Evolutionary conservation across 1,140 invertebrate species (phyloP).

Genomic region (Bombus haemorrhoidalis): DNA sequence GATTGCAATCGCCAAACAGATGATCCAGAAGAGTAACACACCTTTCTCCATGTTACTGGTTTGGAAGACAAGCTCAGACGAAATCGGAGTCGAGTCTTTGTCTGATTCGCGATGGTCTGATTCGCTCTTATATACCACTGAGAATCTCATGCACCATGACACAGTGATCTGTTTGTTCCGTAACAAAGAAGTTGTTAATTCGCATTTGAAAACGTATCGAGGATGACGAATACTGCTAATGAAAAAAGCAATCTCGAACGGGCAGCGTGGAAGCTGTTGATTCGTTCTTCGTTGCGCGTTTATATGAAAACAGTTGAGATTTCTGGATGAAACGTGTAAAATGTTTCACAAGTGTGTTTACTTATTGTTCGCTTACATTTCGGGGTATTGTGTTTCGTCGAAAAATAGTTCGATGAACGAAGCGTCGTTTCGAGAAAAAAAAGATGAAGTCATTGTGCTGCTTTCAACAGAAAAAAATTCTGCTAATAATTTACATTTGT

Average conservation of each 20-base stretch:
- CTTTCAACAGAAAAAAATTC: neutral
- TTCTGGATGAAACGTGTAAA: neutral
- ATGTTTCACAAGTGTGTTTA: neutral
- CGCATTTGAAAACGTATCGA: conserved; percentile 22
- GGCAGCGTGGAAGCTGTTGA: neutral
- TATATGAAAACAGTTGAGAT: conserved; percentile 1
- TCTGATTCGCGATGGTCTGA: conserved; percentile 22
- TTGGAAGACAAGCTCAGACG: conserved; percentile 11
- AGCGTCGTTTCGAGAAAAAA: neutral
- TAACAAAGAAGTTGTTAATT: conserved; percentile 46
- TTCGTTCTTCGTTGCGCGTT: conserved; percentile 9
- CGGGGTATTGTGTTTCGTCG: neutral
- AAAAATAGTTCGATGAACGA: neutral
- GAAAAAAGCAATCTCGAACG: conserved; percentile 25
- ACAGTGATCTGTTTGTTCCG: neutral
- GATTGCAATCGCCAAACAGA: conserved; percentile 18
- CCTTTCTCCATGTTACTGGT: neutral
- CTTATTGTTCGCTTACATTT: neutral
- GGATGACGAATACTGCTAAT: conserved; percentile 52
- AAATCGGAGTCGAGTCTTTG: conserved; percentile 25
- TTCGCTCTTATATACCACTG: conserved; percentile 44
- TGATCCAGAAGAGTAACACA: neutral
- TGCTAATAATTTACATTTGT: neutral
- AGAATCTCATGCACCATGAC: neutral
- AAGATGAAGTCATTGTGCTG: no score